Base-by-base conservation (phyloP, 2,888 invertebrate genomes). In the Tryphoninae sp. region DNA sequence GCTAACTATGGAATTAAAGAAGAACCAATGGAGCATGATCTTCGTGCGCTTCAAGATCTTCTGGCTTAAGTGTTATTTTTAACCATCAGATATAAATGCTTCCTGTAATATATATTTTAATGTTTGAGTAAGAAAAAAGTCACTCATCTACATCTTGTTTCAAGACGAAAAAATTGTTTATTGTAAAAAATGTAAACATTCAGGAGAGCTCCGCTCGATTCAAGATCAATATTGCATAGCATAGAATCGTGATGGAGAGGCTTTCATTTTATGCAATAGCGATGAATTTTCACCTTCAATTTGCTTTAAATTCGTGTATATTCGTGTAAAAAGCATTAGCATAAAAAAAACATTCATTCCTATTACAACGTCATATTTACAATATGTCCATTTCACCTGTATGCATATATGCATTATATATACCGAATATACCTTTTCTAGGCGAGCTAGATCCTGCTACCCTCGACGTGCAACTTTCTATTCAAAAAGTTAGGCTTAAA, bases 1-100 rank as follows among this genome's bases (percentile, higher is more conserved):
- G 93, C 93, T 83, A 93, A 93, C 86, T 94, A 94, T 87, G 93
- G 93, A 89, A 93, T 94, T 8, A 93, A 94, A 84, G 94, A 94
- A 87, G 94, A 94, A 87, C 94, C 94, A n/a, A 91, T 92, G 61
- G 94, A 94, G 55, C 89, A 89, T 11, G 90, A 91, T 82, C 80
- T 91, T 53, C 80, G 89, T 73, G 84, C 88, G 61, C 85, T 91
- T 58, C 90, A 91, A 84, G 89, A 90, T 49, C 74, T 90, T 40
- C 86, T 89, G 2, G 83, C 86, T 22, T 89, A 80, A 88, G 58
- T 16, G 59, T 59, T 45, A 61, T 51, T 59, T 51, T 55, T 51
- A 59, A 9, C 1, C 7, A 16, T 55, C 7, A 55, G 19, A 6
- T 19, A 19, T 51, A 51, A 2, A 51, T 3, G 33, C 33, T 33